These are phyloP conservation scores for Loxodonta africana DNA, from an alignment of 2,113 vertebrate genomes.

Conservation along the genomic window DNA sequence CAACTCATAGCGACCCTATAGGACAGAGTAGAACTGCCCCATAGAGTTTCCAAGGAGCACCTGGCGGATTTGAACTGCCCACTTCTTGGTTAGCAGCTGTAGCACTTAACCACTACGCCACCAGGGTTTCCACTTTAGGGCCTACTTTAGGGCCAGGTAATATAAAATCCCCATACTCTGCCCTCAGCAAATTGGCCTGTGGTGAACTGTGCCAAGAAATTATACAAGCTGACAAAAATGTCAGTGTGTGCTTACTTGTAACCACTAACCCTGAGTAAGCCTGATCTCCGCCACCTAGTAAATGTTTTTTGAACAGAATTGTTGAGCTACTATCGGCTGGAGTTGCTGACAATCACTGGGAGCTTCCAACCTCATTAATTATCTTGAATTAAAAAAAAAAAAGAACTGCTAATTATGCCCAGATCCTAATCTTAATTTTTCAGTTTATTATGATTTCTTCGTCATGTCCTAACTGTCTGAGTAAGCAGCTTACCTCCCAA, in stretches of 20 bases:
- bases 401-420: conserved; percentile 86
- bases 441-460: conserved; percentile 85
- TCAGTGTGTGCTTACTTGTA: neutral
- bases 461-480: conserved; percentile 85
- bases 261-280: neutral
- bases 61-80: too few species aligned
- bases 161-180: neutral
- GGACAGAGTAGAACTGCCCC: too few species aligned
- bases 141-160: neutral
- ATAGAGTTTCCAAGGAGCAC: too few species aligned
- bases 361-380: conserved; percentile 86
- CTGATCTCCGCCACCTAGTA: neutral
- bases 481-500: conserved; percentile 85
- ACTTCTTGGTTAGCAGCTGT: too few species aligned
- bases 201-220: neutral
- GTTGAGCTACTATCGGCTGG: conserved; percentile 76
- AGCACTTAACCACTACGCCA: too few species aligned
- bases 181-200: neutral
- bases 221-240: neutral
- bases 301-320: conserved; percentile 82
- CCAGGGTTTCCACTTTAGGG: too few species aligned
- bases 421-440: conserved; percentile 86
- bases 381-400: neutral
- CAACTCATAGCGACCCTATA: too few species aligned
- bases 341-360: conserved; percentile 76